A percentile compares a stretch with the other conserved stretches of the same genome.
Conservation (phyloP, 2,888 invertebrate species). For the Scrobipalpa costella region DNA sequence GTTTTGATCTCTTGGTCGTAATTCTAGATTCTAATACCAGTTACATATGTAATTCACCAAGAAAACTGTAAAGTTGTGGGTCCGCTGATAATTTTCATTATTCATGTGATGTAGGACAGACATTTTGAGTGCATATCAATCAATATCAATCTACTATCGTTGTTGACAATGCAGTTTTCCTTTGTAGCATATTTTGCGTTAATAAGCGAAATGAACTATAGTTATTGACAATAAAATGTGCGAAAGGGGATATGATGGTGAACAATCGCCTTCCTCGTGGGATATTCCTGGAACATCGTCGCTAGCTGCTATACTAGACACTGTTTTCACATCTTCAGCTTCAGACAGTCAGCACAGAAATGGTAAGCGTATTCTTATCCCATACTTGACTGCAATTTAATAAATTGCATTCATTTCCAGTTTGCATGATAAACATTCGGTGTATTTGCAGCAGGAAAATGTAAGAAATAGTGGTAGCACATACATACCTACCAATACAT, state of each 20-base stretch:
- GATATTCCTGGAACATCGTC: conserved; percentile 77
- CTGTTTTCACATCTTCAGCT: conserved; percentile 82
- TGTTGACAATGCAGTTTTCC: conserved; percentile 41
- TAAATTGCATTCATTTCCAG: too few species aligned
- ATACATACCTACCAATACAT: too few species aligned
- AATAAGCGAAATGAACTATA: conserved; percentile 27
- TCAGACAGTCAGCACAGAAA: conserved; percentile 64
- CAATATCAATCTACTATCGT: conserved; percentile 23
- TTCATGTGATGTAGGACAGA: conserved; percentile 14
- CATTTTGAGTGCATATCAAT: background rate
- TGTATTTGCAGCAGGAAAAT: too few species aligned
- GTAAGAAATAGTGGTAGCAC: too few species aligned
- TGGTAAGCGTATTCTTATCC: conserved; percentile 48
- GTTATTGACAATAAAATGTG: conserved; percentile 55
- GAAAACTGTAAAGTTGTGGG: background rate
- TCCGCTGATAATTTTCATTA: background rate
- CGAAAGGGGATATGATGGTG: conserved; percentile 66
- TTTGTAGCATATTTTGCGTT: conserved; percentile 37
- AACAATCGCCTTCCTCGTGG: conserved; percentile 66
- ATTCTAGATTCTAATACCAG: background rate
- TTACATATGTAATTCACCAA: background rate
- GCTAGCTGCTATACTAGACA: conserved; percentile 83
- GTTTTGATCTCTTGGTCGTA: conserved; percentile 9
- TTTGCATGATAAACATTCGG: too few species aligned
- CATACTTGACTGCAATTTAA: background rate